Conservation (phyloP, 2,888 invertebrate species). For the Andrena praecox region DNA sequence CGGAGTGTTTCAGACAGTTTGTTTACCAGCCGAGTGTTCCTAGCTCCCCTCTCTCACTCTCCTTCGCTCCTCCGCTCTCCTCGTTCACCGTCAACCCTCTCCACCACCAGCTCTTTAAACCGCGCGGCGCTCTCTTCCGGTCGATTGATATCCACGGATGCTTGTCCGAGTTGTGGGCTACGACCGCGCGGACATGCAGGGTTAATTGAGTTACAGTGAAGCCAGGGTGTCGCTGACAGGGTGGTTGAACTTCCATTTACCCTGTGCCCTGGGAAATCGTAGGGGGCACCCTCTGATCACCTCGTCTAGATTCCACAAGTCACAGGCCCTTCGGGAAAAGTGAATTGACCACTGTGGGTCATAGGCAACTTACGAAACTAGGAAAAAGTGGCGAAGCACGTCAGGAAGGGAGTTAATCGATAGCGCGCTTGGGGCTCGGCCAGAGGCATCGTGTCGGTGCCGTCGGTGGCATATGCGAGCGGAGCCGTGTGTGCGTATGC, state of each 20-base stretch:
- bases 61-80: constrained; percentile 24
- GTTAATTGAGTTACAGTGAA: constrained; percentile 28
- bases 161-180: constrained; percentile 42
- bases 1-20: constrained; percentile 84
- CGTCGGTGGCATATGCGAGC: constrained; percentile 64
- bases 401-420: constrained; percentile 46
- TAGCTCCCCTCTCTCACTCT: constrained; percentile 61
- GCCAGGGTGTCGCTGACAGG: constrained; percentile 5
- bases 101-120: constrained; percentile 49
- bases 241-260: neutral
- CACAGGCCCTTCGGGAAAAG: too few species aligned
- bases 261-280: too few species aligned
- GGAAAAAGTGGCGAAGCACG: constrained; percentile 5
- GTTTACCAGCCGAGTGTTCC: constrained; percentile 79
- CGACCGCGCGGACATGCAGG: neutral
- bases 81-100: constrained; percentile 55
- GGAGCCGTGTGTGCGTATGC: constrained; percentile 78
- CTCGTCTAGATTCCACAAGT: too few species aligned
- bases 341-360: neutral
- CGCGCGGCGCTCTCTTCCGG: constrained; percentile 56
- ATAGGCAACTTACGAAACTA: neutral
- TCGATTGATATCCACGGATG: constrained; percentile 66
- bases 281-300: too few species aligned
- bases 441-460: constrained; percentile 54
- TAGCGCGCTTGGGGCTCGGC: constrained; percentile 34